Evolutionary conservation across 1,140 invertebrate species (phyloP).

Genomic region (Leptestheria dahalacensis): DNA sequence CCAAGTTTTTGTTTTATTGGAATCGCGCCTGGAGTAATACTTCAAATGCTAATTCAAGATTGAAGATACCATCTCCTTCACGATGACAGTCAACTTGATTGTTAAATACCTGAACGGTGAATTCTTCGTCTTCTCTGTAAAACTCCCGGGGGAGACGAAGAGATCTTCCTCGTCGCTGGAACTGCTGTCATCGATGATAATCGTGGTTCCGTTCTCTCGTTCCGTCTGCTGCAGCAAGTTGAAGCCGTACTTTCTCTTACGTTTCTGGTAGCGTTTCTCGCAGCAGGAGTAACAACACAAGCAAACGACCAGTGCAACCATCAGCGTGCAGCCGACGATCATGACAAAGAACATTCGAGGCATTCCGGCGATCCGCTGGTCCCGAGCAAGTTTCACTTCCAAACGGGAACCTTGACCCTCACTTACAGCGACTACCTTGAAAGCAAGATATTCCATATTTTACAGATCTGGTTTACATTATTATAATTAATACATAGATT

Average conservation of each 20-base stretch:
- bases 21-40: no score
- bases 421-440: not conserved
- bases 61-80: no score
- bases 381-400: not conserved
- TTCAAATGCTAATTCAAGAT: no score
- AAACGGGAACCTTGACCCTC: not conserved
- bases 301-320: not conserved
- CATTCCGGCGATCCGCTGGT: slow-evolving; percentile 11
- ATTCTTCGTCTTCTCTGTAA: not conserved
- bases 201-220: not conserved
- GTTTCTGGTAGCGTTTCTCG: not conserved
- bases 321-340: slow-evolving; percentile 1
- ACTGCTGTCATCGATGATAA: slow-evolving; percentile 4
- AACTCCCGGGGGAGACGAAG: not conserved
- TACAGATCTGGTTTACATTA: not conserved
- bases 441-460: not conserved
- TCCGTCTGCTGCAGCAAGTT: slow-evolving; percentile 11
- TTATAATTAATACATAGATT: no score
- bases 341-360: slow-evolving; percentile 14
- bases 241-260: slow-evolving; percentile 9
- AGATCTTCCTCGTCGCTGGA: slow-evolving; percentile 6
- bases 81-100: no score
- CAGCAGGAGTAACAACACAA: slow-evolving; percentile 11
- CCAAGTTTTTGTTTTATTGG: no score
- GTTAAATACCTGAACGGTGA: no score